Conservation (phyloP, 2,797 vertebrate species). For the Microctenopoma lineatum region DNA sequence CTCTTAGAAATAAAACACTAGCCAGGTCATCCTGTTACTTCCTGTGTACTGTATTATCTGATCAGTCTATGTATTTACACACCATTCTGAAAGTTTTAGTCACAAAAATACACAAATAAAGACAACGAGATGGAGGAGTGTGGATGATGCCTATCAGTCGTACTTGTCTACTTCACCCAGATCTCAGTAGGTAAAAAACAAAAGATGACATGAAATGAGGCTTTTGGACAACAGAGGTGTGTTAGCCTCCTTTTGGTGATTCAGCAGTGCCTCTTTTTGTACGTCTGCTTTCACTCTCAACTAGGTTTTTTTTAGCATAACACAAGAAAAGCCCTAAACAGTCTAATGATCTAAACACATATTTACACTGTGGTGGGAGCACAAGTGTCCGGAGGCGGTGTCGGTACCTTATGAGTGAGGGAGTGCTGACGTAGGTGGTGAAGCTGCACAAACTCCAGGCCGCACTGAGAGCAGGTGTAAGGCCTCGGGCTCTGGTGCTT, state of each 20-base stretch:
- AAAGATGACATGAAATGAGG: slow-evolving; percentile 25
- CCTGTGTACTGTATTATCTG: too few species aligned
- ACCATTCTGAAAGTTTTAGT: not conserved
- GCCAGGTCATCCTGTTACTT: too few species aligned
- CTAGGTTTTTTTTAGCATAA: slow-evolving; percentile 1
- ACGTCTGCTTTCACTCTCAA: not conserved
- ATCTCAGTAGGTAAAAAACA: slow-evolving; percentile 33
- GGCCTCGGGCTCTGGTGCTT: slow-evolving; percentile 97
- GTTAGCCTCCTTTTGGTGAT: slow-evolving; percentile 20
- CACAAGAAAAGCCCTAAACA: not conserved
- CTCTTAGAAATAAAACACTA: not conserved
- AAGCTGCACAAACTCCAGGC: slow-evolving; percentile 97
- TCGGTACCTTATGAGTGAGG: slow-evolving; percentile 93
- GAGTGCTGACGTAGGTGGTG: slow-evolving; percentile 97
- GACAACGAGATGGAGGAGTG: not conserved
- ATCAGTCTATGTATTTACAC: too few species aligned
- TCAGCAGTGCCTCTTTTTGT: slow-evolving; percentile 3
- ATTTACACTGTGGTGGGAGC: slow-evolving; percentile 19
- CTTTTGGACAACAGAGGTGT: slow-evolving; percentile 18
- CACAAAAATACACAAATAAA: slow-evolving; percentile 5
- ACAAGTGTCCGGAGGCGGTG: slow-evolving; percentile 19
- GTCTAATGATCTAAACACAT: slow-evolving; percentile 7
- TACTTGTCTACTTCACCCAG: slow-evolving; percentile 36
- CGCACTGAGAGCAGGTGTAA: slow-evolving; percentile 96
- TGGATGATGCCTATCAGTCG: slow-evolving; percentile 24